These are phyloP conservation scores for Forpus xanthops DNA, from an alignment of 2,797 vertebrate genomes.

Conservation along the genomic window DNA sequence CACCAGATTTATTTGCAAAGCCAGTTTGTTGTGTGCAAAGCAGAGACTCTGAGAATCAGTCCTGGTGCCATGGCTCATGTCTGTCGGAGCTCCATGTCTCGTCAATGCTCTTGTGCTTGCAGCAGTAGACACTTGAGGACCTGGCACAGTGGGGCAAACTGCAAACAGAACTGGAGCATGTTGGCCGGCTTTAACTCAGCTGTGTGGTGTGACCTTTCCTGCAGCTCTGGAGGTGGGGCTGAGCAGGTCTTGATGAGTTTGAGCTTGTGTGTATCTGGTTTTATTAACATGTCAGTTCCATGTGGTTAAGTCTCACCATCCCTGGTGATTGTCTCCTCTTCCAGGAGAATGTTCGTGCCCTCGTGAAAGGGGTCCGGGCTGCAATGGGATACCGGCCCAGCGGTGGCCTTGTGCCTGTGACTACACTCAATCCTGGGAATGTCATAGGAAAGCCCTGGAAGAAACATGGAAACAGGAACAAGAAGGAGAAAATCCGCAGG, in stretches of 20 bases:
- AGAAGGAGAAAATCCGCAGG: slow-evolving; percentile 93
- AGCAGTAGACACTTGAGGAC: not conserved
- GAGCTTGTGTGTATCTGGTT: not conserved
- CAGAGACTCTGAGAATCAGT: not conserved
- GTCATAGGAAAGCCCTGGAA: slow-evolving; percentile 91
- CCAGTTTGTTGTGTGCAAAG: not conserved
- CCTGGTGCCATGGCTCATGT: not conserved
- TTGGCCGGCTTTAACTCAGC: not conserved
- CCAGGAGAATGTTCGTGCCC: slow-evolving; percentile 90
- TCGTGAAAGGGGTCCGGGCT: slow-evolving; percentile 88
- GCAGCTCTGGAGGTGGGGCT: not conserved
- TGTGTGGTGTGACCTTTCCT: not conserved
- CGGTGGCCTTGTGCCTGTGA: slow-evolving; percentile 64
- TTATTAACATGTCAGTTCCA: not conserved
- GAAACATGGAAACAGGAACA: slow-evolving; percentile 94
- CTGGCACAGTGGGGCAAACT: not conserved
- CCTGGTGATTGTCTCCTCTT: not conserved
- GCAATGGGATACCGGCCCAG: slow-evolving; percentile 89
- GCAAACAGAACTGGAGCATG: not conserved
- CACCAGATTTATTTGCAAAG: slow-evolving; percentile 28
- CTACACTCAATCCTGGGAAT: slow-evolving; percentile 33
- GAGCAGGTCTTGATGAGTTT: not conserved
- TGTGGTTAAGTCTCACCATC: accelerated
- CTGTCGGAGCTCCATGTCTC: not conserved
- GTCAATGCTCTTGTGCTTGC: not conserved